Percentiles rank a stretch among this genome's conserved stretches.
Conservation (phyloP, 2,888 invertebrate species). For the Drosophila peninsularis region DNA sequence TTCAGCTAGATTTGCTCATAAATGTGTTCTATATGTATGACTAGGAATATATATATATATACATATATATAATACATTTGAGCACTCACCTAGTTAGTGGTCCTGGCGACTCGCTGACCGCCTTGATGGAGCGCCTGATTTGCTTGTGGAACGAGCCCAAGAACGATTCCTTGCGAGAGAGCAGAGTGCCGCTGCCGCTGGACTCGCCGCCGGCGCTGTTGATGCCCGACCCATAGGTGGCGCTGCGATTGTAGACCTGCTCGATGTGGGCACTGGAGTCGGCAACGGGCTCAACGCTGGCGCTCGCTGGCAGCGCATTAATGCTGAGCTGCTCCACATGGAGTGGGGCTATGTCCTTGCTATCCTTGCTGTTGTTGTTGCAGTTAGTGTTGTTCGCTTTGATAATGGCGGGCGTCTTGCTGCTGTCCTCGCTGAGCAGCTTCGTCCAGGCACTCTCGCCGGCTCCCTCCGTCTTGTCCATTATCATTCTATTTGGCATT, state of each 20-base stretch:
- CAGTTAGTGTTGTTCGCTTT: slow-evolving; percentile 65
- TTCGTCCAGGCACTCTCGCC: slow-evolving; percentile 84
- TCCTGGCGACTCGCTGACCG: slow-evolving; percentile 84
- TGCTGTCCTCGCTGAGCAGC: slow-evolving; percentile 80
- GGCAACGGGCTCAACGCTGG: slow-evolving; percentile 6
- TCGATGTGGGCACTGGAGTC: slow-evolving; percentile 34
- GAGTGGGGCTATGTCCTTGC: slow-evolving; percentile 72
- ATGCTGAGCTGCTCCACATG: slow-evolving; percentile 63
- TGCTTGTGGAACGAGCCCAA: slow-evolving; percentile 84
- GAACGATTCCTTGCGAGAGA: slow-evolving; percentile 83
- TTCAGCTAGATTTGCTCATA: too few species aligned
- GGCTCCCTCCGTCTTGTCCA: slow-evolving; percentile 81
- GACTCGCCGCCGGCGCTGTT: slow-evolving; percentile 68
- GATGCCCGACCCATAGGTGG: slow-evolving; percentile 69
- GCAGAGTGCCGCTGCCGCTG: slow-evolving; percentile 67
- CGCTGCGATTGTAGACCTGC: slow-evolving; percentile 65
- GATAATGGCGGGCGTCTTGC: slow-evolving; percentile 75
- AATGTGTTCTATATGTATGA: too few species aligned
- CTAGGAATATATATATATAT: neutral
- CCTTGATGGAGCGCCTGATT: slow-evolving; percentile 84
- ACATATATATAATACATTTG: neutral
- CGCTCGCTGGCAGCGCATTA: slow-evolving; percentile 9
- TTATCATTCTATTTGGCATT: slow-evolving; percentile 81
- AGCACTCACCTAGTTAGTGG: slow-evolving; percentile 83
- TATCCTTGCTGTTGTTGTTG: slow-evolving; percentile 28